phyloP scores from a whole-genome alignment of 30 jellyfish, hydroid and myxozoan genomes.

The Aurelia sp. region DNA sequence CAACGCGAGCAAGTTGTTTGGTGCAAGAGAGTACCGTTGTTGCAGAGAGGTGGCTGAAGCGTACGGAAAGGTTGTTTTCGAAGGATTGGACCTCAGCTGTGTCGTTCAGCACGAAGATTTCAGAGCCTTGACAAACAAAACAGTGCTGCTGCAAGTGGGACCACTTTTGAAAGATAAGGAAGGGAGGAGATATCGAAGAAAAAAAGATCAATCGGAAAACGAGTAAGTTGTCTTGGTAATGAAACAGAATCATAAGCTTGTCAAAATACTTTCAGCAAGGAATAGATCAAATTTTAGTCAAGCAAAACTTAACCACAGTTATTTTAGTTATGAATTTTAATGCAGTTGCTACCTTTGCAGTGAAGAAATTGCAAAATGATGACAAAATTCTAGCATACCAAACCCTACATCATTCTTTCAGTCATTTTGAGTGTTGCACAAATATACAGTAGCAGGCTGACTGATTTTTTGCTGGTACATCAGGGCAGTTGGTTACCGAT shows the following conservation, averaged over 20 bases:
- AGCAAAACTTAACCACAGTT: too few relatives aligned
- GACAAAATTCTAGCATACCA: too few relatives aligned
- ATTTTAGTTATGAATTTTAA: too few relatives aligned
- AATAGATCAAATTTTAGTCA: too few relatives aligned
- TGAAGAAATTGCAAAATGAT: too few relatives aligned
- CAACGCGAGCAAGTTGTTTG: background rate
- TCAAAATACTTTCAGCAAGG: too few relatives aligned
- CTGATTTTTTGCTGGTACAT: conserved; percentile 8
- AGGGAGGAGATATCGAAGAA: background rate
- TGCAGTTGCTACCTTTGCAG: too few relatives aligned
- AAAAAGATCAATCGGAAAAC: conserved; percentile 22
- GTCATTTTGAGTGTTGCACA: too few relatives aligned
- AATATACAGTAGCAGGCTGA: too few relatives aligned
- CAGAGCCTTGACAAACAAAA: conserved; percentile 3
- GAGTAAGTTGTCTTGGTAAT: background rate
- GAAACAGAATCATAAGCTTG: too few relatives aligned
- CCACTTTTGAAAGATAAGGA: conserved; percentile 9
- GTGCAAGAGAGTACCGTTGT: conserved; percentile 21
- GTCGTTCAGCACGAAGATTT: conserved; percentile 27
- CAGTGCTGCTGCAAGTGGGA: background rate
- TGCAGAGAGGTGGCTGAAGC: conserved; percentile 27
- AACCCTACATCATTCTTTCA: background rate
- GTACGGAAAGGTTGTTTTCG: conserved; percentile 13
- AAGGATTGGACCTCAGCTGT: conserved; percentile 4
- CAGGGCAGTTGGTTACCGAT: conserved; percentile 33